Evolutionary conservation across 2,797 vertebrate genomes (phyloP).

Genomic region (Sebastes itinus): DNA sequence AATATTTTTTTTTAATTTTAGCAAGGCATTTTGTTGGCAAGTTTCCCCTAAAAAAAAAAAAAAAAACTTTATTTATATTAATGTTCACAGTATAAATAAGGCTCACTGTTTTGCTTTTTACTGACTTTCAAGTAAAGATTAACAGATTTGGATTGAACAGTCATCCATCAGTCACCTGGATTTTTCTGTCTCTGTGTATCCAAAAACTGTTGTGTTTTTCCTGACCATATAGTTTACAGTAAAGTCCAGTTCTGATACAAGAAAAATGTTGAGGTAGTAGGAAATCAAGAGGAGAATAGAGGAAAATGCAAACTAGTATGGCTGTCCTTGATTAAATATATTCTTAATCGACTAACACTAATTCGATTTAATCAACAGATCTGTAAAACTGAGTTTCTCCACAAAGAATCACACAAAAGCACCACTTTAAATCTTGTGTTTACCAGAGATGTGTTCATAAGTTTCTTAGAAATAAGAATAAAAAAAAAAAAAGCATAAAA

Average conservation of each 20-base stretch:
- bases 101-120: not conserved
- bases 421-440: too few species aligned
- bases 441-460: not conserved
- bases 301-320: not conserved
- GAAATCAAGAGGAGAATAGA: not conserved
- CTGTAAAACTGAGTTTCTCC: too few species aligned
- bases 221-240: not conserved
- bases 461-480: too few species aligned
- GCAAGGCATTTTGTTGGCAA: not conserved
- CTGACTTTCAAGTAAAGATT: not conserved
- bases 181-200: not conserved
- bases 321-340: fast-evolving
- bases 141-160: not conserved
- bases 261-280: not conserved
- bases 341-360: too few species aligned
- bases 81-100: not conserved
- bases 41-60: not conserved
- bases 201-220: not conserved
- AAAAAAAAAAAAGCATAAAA: not conserved
- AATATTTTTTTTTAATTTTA: not conserved
- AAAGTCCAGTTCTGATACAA: not conserved
- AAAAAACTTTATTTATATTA: not conserved
- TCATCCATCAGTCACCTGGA: not conserved
- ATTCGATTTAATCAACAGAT: too few species aligned
- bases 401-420: too few species aligned